Conservation (phyloP, 2,888 invertebrate genomes). For the Drosophila testacea region DNA sequence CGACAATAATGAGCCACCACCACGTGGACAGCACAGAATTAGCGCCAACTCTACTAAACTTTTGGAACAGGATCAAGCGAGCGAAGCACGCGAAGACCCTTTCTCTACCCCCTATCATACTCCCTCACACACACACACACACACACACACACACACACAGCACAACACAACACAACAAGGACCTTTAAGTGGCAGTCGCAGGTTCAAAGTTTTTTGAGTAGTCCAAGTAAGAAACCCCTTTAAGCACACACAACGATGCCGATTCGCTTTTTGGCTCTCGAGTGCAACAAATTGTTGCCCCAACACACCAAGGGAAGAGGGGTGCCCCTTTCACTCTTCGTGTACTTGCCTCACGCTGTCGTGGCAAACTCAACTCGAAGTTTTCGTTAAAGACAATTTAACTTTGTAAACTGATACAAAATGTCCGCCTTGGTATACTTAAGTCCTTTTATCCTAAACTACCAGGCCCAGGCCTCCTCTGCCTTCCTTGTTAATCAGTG, state of each 20-base stretch:
- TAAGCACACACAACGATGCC: constrained; percentile 18
- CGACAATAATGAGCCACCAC: constrained; percentile 67
- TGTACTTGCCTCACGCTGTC: constrained; percentile 9
- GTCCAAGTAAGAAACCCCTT: constrained; percentile 53
- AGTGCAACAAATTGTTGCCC: constrained; percentile 66
- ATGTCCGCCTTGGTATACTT: constrained; percentile 74
- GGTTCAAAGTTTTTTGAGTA: constrained; percentile 54
- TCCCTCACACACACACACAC: constrained; percentile 6
- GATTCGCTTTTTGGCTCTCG: constrained; percentile 34
- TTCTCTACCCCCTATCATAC: too few relatives aligned
- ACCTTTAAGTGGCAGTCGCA: constrained; percentile 47
- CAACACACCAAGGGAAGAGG: constrained; percentile 5
- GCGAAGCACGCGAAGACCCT: not conserved
- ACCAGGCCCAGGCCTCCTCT: constrained; percentile 28
- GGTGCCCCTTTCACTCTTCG: too few relatives aligned
- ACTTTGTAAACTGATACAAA: constrained; percentile 80
- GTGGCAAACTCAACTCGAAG: constrained; percentile 57
- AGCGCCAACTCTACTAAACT: constrained; percentile 32
- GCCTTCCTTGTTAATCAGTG: constrained; percentile 61
- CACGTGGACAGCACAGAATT: constrained; percentile 28
- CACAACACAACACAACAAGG: constrained; percentile 16
- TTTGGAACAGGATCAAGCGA: constrained; percentile 1
- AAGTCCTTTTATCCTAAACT: constrained; percentile 63
- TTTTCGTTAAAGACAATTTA: constrained; percentile 80
- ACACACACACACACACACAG: constrained; percentile 9